Evolutionary conservation across 2,113 vertebrate genomes (phyloP), one percentile per base, ranked within the genome.

Genomic region (Indicator indicator): DNA sequence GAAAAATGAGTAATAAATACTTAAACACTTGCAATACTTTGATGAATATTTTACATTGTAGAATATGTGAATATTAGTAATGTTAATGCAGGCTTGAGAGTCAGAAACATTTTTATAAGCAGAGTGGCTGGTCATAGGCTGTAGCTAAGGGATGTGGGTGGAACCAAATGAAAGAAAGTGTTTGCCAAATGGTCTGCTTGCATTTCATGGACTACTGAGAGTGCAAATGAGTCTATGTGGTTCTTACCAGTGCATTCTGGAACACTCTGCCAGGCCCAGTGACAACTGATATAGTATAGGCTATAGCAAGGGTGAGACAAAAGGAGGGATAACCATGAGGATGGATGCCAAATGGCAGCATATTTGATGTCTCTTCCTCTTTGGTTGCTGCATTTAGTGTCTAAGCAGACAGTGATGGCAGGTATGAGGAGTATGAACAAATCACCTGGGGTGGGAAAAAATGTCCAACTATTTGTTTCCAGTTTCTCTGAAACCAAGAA

Each of bases 21-120:
- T 96, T 96, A 90, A 96, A 91, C 56, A 50, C 36, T 96, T 94
- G 40, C 58, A 95, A 55, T 87, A 69, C 62, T 93, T 85, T 94
- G 95, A 95, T 97, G 73, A 96, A 95, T 96, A 95, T 95, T 97
- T 96, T 89, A 96, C 73, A 64, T 73, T 95, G 91, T 96, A 80
- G 97, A 98, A 97, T 97, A 94, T 97, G 97, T 97, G 98, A 96
- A 97, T 97, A 96, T 97, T 96, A 95, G 95, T 94, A 95, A 95
- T 75, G 92, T 97, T 97, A 95, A 96, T 95, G 93, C 86, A 83
- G 90, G 92, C 64, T 85, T 78, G 88, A 93, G 97, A 94, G 96
- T 95, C 89, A 85, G 86, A 94, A 96, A 83, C 96, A 96, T 86
- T 96, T 95, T 97, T 97, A 89, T 95, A 97, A 97, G 95, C 82